Evolutionary conservation across 2,113 vertebrate species (phyloP).

Genomic region (Pseudopipra pipra): DNA sequence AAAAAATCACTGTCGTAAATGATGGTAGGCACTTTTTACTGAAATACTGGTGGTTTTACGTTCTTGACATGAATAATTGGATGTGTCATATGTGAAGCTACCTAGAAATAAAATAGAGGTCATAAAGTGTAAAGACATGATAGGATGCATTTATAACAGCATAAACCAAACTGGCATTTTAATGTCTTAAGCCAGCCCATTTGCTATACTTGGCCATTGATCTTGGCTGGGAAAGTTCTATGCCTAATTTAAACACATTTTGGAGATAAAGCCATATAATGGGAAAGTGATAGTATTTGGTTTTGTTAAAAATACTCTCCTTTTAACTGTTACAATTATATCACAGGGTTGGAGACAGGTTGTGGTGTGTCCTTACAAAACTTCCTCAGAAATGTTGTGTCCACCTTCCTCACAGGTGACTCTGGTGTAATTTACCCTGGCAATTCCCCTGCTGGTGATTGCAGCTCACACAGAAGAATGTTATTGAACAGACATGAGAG

Average conservation of each 20-base stretch:
- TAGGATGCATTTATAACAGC: constrained; percentile 71
- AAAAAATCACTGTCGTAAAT: constrained; percentile 32
- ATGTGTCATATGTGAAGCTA: constrained; percentile 69
- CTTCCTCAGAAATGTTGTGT: neutral
- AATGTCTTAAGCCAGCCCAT: constrained; percentile 60
- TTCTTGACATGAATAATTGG: constrained; percentile 72
- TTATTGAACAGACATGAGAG: neutral
- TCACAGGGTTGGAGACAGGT: neutral
- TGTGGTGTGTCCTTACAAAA: neutral
- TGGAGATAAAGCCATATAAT: neutral
- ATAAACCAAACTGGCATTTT: constrained; percentile 74
- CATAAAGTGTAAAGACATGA: constrained; percentile 75
- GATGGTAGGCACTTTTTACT: constrained; percentile 39
- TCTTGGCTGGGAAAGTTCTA: constrained; percentile 12
- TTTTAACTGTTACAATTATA: neutral
- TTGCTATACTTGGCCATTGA: constrained; percentile 32
- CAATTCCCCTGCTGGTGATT: neutral
- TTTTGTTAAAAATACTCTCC: neutral
- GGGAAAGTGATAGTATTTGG: neutral
- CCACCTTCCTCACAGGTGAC: neutral
- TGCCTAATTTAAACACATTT: neutral
- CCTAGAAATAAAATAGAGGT: constrained; percentile 69
- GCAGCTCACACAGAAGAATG: neutral
- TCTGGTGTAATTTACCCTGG: neutral
- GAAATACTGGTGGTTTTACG: constrained; percentile 65